These are phyloP conservation scores for Graptemys geographica DNA, from an alignment of 2,797 vertebrate species.

Conservation along the genomic window DNA sequence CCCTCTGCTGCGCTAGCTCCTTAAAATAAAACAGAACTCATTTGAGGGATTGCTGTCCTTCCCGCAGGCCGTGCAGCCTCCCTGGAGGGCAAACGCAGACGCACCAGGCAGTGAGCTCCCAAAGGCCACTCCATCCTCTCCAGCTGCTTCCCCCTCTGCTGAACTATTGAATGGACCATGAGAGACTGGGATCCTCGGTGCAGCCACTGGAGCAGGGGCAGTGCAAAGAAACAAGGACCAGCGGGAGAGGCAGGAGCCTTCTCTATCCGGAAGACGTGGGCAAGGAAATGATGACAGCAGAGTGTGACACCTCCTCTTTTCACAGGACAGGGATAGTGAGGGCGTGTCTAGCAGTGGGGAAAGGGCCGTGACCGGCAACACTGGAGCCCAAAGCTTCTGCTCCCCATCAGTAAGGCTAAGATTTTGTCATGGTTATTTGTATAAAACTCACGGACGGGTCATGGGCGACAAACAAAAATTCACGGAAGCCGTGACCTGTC, in stretches of 20 bases:
- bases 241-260: accelerated
- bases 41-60: neutral
- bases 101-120: accelerated
- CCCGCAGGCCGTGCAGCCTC: neutral
- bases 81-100: neutral
- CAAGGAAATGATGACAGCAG: neutral
- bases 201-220: accelerated
- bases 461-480: too few relatives aligned
- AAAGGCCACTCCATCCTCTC: accelerated
- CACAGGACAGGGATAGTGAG: neutral
- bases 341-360: neutral
- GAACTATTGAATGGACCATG: neutral
- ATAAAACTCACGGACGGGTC: too few relatives aligned
- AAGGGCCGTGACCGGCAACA: neutral
- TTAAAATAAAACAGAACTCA: too few relatives aligned
- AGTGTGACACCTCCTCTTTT: neutral
- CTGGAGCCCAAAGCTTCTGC: neutral
- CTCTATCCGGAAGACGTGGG: neutral
- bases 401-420: too few relatives aligned
- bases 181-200: neutral
- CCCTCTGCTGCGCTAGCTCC: neutral
- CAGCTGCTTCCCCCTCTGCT: accelerated
- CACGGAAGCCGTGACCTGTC: too few relatives aligned
- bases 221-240: neutral
- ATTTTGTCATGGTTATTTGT: too few relatives aligned